A percentile compares a stretch with the other conserved stretches of the same genome.
These are phyloP conservation scores for Dicentrarchus labrax DNA, from an alignment of 2,113 vertebrate genomes.

Conservation along the genomic window DNA sequence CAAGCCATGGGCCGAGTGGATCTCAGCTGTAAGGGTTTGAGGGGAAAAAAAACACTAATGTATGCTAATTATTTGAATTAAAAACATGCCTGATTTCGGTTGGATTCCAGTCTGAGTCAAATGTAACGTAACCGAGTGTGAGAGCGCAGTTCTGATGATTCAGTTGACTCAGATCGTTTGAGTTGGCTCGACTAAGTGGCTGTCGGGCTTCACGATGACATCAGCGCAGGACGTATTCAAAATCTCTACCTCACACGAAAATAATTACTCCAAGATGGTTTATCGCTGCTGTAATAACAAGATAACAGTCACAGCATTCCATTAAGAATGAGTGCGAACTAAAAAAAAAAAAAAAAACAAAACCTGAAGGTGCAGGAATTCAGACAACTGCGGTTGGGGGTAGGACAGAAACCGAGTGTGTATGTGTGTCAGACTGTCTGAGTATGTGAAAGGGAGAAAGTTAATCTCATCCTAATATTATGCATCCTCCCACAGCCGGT, in stretches of 20 bases:
- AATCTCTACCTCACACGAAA: conserved; percentile 39
- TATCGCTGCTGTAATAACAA: conserved; percentile 37
- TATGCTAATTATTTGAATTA: conserved; percentile 60
- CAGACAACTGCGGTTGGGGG: neutral
- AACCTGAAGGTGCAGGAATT: neutral
- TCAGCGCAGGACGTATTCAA: conserved; percentile 38
- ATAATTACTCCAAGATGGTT: conserved; percentile 47
- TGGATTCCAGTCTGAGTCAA: conserved; percentile 35
- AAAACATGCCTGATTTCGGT: conserved; percentile 48
- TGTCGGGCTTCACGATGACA: conserved; percentile 49
- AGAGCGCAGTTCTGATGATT: conserved; percentile 25
- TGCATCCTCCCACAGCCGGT: conserved; percentile 29
- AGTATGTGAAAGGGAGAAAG: conserved; percentile 11
- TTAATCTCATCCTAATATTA: conserved; percentile 43
- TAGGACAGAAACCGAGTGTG: neutral
- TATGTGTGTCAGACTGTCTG: conserved; percentile 11
- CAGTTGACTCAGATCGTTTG: conserved; percentile 52
- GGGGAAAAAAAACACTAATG: conserved; percentile 36
- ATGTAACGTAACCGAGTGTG: conserved; percentile 12
- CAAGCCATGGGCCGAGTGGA: conserved; percentile 42
- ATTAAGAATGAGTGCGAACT: neutral
- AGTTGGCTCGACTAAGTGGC: conserved; percentile 30
- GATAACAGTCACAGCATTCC: conserved; percentile 36
- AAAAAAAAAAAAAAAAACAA: conserved; percentile 5
- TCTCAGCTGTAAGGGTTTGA: conserved; percentile 43